These are phyloP conservation scores for Rhabdomys pumilio DNA, from an alignment of 2,797 vertebrate species.

Conservation along the genomic window DNA sequence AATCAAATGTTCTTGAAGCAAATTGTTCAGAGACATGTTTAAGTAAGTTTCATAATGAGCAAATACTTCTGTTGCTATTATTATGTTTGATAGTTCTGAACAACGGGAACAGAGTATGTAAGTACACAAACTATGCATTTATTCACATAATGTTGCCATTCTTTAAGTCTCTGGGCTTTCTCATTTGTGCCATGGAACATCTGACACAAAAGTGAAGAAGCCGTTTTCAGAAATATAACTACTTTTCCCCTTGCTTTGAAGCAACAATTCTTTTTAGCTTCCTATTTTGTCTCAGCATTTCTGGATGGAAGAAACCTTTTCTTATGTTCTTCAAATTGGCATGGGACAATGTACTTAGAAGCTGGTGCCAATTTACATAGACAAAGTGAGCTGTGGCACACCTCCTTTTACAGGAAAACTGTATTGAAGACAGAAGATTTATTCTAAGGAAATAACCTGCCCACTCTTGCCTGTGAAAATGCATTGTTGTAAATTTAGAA, in stretches of 20 bases:
- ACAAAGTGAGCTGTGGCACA: background rate
- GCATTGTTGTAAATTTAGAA: slow-evolving; percentile 26
- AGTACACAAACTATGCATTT: background rate
- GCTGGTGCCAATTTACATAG: background rate
- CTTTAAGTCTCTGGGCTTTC: background rate
- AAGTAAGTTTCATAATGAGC: background rate
- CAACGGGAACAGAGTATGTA: too few relatives aligned
- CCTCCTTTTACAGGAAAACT: background rate
- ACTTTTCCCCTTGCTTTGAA: background rate
- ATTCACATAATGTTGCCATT: background rate
- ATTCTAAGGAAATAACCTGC: background rate
- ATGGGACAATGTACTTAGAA: background rate
- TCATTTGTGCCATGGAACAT: too few relatives aligned
- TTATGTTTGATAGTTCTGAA: background rate
- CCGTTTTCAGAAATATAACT: background rate
- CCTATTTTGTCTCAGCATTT: background rate
- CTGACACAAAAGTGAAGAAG: background rate
- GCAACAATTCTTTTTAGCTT: background rate
- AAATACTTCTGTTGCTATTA: background rate
- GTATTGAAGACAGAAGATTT: background rate
- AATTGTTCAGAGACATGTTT: background rate
- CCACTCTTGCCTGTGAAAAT: slow-evolving; percentile 6
- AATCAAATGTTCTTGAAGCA: background rate
- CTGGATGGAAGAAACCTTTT: background rate
- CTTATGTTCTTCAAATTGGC: background rate